phyloP scores from a whole-genome alignment of 2,113 vertebrate species.

The Chaenocephalus aceratus region DNA sequence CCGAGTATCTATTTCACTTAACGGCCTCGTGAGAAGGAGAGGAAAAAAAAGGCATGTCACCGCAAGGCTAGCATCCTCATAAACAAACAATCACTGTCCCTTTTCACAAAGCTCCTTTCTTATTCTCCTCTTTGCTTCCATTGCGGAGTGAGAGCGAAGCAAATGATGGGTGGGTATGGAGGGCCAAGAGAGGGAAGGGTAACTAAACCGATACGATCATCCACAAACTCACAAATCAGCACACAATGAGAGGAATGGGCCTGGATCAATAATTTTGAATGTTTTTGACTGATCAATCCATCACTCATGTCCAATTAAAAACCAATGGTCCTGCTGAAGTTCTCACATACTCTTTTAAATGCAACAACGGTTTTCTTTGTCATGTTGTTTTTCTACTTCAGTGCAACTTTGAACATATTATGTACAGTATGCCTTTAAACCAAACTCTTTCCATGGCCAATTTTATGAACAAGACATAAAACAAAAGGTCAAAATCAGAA shows the following conservation, averaged over 20 bases:
- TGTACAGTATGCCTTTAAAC: conserved; percentile 10
- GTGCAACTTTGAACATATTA: neutral
- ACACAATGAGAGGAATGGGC: conserved; percentile 56
- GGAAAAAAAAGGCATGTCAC: conserved; percentile 54
- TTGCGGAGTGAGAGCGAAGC: conserved; percentile 40
- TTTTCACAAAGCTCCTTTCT: conserved; percentile 70
- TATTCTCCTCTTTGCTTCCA: conserved; percentile 59
- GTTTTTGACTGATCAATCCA: conserved; percentile 58
- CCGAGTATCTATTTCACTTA: conserved; percentile 62
- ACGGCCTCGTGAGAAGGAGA: conserved; percentile 37
- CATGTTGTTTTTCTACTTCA: neutral
- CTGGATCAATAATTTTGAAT: conserved; percentile 76
- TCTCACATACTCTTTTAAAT: neutral
- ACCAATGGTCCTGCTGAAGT: neutral
- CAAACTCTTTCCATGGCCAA: neutral
- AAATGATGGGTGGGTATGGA: conserved; percentile 44
- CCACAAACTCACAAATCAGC: conserved; percentile 77
- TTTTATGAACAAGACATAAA: conserved; percentile 13
- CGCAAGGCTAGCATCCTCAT: conserved; percentile 69
- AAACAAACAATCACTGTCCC: conserved; percentile 77
- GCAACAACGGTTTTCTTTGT: neutral
- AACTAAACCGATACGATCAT: conserved; percentile 54
- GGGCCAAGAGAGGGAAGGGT: conserved; percentile 13
- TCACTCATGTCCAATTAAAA: conserved; percentile 56
- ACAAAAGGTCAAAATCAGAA: conserved; percentile 27